Evolutionary conservation across 2,797 vertebrate genomes (phyloP), one percentile per base, ranked within the genome.

Genomic region (Gadopsis bispinosus): DNA sequence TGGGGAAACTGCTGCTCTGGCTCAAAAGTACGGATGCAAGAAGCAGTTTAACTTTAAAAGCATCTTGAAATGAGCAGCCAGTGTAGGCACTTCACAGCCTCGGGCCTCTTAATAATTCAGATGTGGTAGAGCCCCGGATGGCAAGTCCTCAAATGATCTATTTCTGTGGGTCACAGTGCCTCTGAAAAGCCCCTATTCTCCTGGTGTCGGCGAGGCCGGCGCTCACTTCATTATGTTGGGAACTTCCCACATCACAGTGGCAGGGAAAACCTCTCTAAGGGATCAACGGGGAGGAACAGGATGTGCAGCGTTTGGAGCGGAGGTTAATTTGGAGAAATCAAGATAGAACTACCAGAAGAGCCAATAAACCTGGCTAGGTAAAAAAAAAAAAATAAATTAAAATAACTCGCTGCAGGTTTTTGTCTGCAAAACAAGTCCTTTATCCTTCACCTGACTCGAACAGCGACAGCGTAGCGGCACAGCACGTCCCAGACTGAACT

Each of bases 81-180:
- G 70, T 77, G 73, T 47, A 26, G 75, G 76, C 74, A 73, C 76
- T 88, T 88, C 84, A 85, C 83, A 89, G 85, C 83, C 83, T 56
- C 26, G 1, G 67, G 71, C 10, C 69, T 35, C 74, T 92, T 81
- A 92, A 94, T 92, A 91, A 92, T 92, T 92, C 89, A 94, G 73
- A 90, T 62, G 72, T 76, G 76, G 82, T 58, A 48, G 69, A 80
- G 83, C 69, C 39, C 59, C 54, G 64, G 80, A 87, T 74, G 68
- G 77, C 55, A 64, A 75, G 80, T 84, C 86, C 87, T 89, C 58
- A 70, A 65, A 83, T 71, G 64, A 88, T 92, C 83, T 84, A 83
- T 85, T 88, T 88, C 75, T 77, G 83, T 84, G 56, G 47, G 58
- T 69, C 75, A 48, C 63, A 19, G 74, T 5, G 68, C 48, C 41